phyloP scores from a whole-genome alignment of 2,888 invertebrate species.

The Pherbina coryleti region DNA sequence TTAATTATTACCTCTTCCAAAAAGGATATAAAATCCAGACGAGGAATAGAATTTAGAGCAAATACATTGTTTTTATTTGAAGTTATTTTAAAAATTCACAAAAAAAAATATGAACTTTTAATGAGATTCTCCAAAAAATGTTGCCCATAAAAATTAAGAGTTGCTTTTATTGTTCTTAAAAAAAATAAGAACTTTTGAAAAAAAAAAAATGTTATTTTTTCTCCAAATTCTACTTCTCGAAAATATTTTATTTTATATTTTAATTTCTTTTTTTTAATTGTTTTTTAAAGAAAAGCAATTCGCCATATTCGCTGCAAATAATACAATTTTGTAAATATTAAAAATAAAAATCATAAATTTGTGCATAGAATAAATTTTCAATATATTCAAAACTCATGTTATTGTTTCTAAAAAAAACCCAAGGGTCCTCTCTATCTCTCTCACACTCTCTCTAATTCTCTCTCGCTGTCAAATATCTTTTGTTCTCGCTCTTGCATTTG shows the following conservation, averaged over 20 bases:
- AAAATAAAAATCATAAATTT: constrained; percentile 48
- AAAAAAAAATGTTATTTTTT: not conserved
- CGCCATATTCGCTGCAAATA: constrained; percentile 36
- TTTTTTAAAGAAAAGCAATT: constrained; percentile 22
- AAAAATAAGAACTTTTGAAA: not conserved
- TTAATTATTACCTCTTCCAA: not conserved
- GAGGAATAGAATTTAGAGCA: too few relatives aligned
- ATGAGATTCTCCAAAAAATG: too few relatives aligned
- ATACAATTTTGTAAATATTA: constrained; percentile 64
- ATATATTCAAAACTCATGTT: constrained; percentile 36
- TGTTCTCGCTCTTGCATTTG: constrained; percentile 13
- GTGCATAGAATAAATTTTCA: constrained; percentile 35
- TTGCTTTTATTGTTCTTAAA: too few relatives aligned
- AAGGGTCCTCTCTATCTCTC: constrained; percentile 63
- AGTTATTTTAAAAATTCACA: too few relatives aligned
- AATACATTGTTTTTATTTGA: too few relatives aligned
- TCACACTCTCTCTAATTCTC: constrained; percentile 48
- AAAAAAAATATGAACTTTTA: too few relatives aligned
- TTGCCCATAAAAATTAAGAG: too few relatives aligned
- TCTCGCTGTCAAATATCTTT: constrained; percentile 44
- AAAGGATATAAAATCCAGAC: too few relatives aligned
- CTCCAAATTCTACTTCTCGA: constrained; percentile 7
- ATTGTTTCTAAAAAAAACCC: constrained; percentile 43
- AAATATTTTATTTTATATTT: not conserved
- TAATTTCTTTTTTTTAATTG: constrained; percentile 20